Percentiles rank a stretch among this genome's conserved stretches.
These are phyloP conservation scores for Muscicapa comitata DNA, from an alignment of 2,797 vertebrate genomes.

Conservation along the genomic window DNA sequence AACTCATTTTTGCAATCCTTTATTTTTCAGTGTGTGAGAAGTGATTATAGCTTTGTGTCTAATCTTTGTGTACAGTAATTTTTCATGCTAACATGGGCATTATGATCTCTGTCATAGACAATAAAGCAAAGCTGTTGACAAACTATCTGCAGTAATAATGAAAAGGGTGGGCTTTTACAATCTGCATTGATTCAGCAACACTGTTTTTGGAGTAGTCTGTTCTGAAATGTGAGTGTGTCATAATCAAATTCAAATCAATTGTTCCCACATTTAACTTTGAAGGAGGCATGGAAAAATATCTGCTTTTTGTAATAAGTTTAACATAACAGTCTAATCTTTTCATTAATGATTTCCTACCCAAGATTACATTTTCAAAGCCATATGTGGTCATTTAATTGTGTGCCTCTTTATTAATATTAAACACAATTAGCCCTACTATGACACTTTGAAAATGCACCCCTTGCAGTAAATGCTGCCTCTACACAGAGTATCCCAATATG, in stretches of 20 bases:
- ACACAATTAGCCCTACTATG: background rate
- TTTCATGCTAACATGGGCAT: background rate
- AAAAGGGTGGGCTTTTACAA: background rate
- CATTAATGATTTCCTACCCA: conserved; percentile 18
- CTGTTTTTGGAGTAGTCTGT: background rate
- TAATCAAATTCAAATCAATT: background rate
- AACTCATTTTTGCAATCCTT: background rate
- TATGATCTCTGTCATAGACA: background rate
- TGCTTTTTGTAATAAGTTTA: background rate
- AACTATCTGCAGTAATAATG: background rate
- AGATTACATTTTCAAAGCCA: conserved; percentile 2
- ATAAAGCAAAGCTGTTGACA: background rate
- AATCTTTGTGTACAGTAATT: background rate
- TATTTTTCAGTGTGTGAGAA: background rate
- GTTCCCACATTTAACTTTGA: background rate
- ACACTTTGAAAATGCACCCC: background rate
- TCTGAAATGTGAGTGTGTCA: background rate
- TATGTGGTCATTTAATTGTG: background rate
- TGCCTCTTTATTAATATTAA: conserved; percentile 12
- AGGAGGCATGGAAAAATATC: background rate
- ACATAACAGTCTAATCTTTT: background rate
- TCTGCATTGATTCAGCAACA: background rate
- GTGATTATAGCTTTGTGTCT: background rate
- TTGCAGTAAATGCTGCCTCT: background rate
- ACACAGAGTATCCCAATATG: background rate